These are phyloP conservation scores for Diphyllodes magnificus DNA, from an alignment of 2,113 vertebrate species.

Conservation along the genomic window DNA sequence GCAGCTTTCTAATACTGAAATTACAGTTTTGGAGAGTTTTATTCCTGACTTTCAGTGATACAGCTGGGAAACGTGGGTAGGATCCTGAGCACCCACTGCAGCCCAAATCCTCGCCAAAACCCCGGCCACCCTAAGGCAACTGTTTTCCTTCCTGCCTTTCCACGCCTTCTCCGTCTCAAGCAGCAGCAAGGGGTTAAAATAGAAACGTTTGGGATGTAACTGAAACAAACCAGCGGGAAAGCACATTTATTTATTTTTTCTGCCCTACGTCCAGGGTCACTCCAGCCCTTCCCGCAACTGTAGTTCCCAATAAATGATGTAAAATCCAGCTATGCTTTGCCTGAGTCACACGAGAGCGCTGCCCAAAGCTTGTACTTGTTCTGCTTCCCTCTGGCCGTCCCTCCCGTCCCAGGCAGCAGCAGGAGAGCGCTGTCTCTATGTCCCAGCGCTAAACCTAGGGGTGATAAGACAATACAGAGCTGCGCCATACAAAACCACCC, in stretches of 20 bases:
- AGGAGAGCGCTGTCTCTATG: neutral
- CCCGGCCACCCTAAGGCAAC: accelerated
- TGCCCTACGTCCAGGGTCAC: neutral
- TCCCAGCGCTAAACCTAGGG: neutral
- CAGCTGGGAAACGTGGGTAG: neutral
- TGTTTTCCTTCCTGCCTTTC: neutral
- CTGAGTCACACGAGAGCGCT: neutral
- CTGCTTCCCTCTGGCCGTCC: neutral
- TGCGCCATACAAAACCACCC: neutral
- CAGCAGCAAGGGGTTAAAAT: neutral
- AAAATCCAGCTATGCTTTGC: neutral
- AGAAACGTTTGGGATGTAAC: neutral
- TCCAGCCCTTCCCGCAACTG: neutral
- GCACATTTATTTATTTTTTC: neutral
- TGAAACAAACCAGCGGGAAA: neutral
- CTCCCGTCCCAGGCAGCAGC: neutral
- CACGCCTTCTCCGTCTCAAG: neutral
- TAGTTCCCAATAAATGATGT: neutral
- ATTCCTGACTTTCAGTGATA: neutral
- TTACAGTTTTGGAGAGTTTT: neutral
- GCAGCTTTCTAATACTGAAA: neutral
- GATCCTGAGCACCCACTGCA: neutral
- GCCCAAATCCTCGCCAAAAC: neutral
- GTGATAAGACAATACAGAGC: neutral
- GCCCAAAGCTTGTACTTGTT: neutral